These are phyloP conservation scores for Xanthorhoe spadicearia DNA, from an alignment of 2,888 invertebrate species.

Conservation along the genomic window DNA sequence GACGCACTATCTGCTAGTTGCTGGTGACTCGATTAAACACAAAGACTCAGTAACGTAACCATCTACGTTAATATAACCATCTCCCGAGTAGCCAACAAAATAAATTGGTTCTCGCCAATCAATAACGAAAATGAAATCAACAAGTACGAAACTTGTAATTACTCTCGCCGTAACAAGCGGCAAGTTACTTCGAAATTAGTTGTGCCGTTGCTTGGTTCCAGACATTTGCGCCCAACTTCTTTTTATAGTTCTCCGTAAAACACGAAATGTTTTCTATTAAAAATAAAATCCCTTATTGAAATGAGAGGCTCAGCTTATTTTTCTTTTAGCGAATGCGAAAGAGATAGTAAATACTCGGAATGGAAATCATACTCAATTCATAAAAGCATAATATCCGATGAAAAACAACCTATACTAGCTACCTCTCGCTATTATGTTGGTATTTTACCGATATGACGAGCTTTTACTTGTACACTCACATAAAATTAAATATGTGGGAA, in stretches of 20 bases:
- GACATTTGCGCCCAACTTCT: constrained; percentile 36
- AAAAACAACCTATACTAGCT: constrained; percentile 6
- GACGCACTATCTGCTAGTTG: too few species aligned
- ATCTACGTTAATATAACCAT: neutral
- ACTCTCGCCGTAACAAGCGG: constrained; percentile 51
- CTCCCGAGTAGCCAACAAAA: constrained; percentile 39
- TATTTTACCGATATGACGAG: neutral
- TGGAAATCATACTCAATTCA: constrained; percentile 13
- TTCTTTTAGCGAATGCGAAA: constrained; percentile 6
- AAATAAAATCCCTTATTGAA: constrained; percentile 21
- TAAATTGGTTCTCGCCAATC: constrained; percentile 57
- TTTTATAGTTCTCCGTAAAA: constrained; percentile 31
- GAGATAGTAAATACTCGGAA: constrained; percentile 12
- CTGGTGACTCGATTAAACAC: too few species aligned
- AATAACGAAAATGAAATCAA: constrained; percentile 58
- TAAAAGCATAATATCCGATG: constrained; percentile 5
- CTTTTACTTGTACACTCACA: neutral
- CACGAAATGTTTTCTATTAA: constrained; percentile 18
- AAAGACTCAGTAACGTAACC: too few species aligned
- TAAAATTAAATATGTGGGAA: neutral
- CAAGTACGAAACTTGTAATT: constrained; percentile 61
- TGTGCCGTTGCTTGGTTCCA: constrained; percentile 43
- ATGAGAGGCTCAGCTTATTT: constrained; percentile 11
- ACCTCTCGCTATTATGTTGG: constrained; percentile 1
- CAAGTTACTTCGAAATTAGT: constrained; percentile 52